phyloP scores from a whole-genome alignment of 2,113 vertebrate species.

The Stigmatopora nigra region DNA sequence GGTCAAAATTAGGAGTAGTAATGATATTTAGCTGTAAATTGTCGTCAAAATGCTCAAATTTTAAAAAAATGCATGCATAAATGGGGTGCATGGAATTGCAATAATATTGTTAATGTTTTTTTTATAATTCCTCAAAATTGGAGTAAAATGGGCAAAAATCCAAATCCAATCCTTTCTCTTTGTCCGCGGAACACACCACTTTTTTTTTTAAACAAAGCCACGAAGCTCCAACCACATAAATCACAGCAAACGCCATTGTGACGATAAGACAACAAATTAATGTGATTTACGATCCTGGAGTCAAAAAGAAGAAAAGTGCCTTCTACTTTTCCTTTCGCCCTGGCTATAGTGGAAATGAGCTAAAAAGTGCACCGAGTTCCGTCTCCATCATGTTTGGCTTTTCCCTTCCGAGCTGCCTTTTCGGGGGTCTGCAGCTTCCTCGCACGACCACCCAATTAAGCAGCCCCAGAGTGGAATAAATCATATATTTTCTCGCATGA shows the following conservation, averaged over 20 bases:
- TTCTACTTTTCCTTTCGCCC: constrained; percentile 54
- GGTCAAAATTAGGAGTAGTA: background rate
- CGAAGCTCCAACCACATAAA: constrained; percentile 79
- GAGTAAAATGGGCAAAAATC: constrained; percentile 10
- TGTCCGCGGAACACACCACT: constrained; percentile 1
- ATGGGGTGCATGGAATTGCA: background rate
- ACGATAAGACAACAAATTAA: constrained; percentile 81
- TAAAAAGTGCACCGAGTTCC: constrained; percentile 51
- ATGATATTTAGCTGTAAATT: background rate
- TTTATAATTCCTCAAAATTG: background rate
- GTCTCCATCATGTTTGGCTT: constrained; percentile 66
- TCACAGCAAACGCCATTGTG: constrained; percentile 72
- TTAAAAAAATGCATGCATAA: background rate
- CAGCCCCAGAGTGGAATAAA: constrained; percentile 77
- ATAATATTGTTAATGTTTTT: background rate
- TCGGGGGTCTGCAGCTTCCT: constrained; percentile 39
- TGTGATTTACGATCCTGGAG: constrained; percentile 83
- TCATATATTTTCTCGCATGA: constrained; percentile 76
- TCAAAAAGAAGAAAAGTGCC: constrained; percentile 77
- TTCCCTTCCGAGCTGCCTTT: constrained; percentile 50
- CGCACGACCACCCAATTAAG: constrained; percentile 70
- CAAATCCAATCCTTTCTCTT: constrained; percentile 16
- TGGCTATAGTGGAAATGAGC: constrained; percentile 63
- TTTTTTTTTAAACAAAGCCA: constrained; percentile 61
- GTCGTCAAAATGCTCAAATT: background rate